Evolutionary conservation across 2,797 vertebrate species (phyloP).

Genomic region (Danio kyathit): DNA sequence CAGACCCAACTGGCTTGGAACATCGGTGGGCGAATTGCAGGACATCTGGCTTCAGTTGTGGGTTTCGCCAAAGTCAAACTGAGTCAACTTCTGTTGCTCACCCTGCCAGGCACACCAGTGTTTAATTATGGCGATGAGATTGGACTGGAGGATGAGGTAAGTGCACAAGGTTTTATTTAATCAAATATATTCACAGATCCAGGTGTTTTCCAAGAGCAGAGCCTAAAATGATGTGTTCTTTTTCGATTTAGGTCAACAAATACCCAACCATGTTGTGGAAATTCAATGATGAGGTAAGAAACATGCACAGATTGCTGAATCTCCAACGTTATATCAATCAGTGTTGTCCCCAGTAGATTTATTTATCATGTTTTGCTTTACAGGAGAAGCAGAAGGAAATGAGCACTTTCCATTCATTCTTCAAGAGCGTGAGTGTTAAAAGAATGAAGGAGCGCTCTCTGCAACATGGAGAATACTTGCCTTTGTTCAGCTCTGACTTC

Average conservation of each 20-base stretch:
- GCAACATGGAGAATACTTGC: constrained; percentile 79
- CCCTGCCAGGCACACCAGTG: constrained; percentile 85
- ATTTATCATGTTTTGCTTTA: background rate
- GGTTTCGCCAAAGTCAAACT: constrained; percentile 66
- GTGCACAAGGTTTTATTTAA: background rate
- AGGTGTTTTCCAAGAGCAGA: background rate
- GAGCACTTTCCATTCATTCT: constrained; percentile 67
- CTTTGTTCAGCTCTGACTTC: constrained; percentile 59
- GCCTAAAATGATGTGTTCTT: constrained; percentile 12
- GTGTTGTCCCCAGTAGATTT: background rate
- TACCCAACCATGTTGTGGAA: constrained; percentile 77
- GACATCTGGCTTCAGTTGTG: constrained; percentile 76
- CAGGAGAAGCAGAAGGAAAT: constrained; percentile 57
- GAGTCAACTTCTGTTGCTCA: constrained; percentile 84
- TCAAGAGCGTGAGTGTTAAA: constrained; percentile 74
- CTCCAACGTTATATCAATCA: background rate
- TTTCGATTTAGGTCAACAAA: constrained; percentile 58
- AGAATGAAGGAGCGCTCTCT: constrained; percentile 83
- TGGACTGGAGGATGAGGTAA: constrained; percentile 76
- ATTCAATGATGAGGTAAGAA: constrained; percentile 69
- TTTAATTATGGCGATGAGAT: constrained; percentile 89
- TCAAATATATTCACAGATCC: background rate
- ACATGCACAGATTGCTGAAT: background rate
- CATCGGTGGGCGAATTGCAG: constrained; percentile 66
- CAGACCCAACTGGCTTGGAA: constrained; percentile 74